Evolutionary conservation across 2,888 invertebrate genomes (phyloP).

Genomic region (Apodemia zela): DNA sequence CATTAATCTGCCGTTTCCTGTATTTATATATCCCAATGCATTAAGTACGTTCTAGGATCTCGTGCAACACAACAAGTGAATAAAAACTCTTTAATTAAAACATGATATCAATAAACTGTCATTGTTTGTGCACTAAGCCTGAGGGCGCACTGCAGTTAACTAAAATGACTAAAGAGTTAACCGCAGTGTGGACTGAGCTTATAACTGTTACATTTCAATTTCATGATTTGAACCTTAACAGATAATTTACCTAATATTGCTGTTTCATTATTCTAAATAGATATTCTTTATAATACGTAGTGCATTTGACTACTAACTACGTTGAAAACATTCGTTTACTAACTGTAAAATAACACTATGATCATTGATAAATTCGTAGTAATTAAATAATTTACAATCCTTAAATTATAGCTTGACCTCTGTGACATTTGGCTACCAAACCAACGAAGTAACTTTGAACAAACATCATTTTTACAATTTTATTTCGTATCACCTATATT

Average conservation of each 20-base stretch:
- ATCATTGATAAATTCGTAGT: too few species aligned
- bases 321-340: too few species aligned
- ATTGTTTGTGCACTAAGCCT: conserved; percentile 31
- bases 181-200: conserved; percentile 11
- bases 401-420: too few species aligned
- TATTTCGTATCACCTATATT: too few species aligned
- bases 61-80: conserved; percentile 41
- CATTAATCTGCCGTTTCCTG: not conserved
- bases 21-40: conserved; percentile 5
- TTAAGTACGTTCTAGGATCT: conserved; percentile 36
- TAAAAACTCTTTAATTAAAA: conserved; percentile 18
- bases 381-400: too few species aligned
- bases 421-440: too few species aligned
- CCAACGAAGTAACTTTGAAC: too few species aligned
- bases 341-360: too few species aligned
- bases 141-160: conserved; percentile 1
- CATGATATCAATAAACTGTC: conserved; percentile 23
- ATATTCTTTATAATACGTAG: not conserved
- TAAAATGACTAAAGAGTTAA: conserved; percentile 9
- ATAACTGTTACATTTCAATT: conserved; percentile 20
- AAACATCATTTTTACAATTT: too few species aligned
- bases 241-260: conserved; percentile 34
- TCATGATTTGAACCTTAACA: conserved; percentile 28
- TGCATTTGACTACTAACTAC: not conserved
- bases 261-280: conserved; percentile 34